Evolutionary conservation across 30 jellyfish, hydroid and myxozoan genomes (phyloP).

Genomic region (Hydractinia symbiolongicarpus): DNA sequence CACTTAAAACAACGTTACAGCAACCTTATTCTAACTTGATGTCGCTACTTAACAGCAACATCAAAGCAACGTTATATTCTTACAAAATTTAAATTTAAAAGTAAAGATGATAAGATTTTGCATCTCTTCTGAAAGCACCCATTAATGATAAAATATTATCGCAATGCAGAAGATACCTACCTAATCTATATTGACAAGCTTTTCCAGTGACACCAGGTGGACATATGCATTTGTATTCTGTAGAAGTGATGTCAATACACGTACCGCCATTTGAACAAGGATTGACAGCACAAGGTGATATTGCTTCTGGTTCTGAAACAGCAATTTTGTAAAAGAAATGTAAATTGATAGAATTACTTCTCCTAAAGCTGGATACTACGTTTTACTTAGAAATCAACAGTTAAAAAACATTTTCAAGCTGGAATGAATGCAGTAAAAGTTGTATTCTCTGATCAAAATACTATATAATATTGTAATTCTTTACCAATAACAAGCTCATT

Average conservation of each 20-base stretch:
- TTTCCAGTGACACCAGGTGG: constrained; percentile 45
- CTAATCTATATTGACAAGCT: constrained; percentile 58
- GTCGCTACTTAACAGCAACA: no score
- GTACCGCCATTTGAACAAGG: constrained; percentile 73
- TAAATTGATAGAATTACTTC: not conserved
- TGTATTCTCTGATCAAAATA: no score
- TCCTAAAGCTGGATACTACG: not conserved
- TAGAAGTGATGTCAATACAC: constrained; percentile 53
- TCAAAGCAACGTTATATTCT: no score
- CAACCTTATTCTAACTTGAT: no score
- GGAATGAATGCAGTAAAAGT: no score
- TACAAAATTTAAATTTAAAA: no score
- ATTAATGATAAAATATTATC: not conserved
- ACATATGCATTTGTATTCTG: constrained; percentile 55
- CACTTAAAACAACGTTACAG: no score
- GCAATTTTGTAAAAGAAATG: not conserved
- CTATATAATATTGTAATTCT: no score
- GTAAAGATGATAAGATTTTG: no score
- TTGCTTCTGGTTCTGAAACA: not conserved
- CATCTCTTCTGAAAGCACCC: no score
- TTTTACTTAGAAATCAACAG: not conserved
- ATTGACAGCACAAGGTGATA: constrained; percentile 35
- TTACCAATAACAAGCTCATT: no score
- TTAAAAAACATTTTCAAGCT: not conserved
- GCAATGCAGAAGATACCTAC: not conserved